Percentiles rank a stretch among this genome's conserved stretches.
Conservation (phyloP, 2,113 vertebrate species). For the Otus sunia region DNA sequence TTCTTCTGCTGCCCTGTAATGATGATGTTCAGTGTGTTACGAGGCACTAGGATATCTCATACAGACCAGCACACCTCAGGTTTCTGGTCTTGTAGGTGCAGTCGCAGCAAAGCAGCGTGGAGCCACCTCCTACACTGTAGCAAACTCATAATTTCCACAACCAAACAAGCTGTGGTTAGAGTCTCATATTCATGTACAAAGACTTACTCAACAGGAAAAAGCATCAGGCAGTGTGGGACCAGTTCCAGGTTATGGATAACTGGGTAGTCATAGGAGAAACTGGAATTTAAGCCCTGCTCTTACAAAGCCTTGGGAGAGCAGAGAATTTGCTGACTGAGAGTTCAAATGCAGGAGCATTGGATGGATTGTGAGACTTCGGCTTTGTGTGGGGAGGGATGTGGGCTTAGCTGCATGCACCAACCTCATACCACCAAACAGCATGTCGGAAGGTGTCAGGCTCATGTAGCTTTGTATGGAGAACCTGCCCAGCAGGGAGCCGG, state of each 20-base stretch:
- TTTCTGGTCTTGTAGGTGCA: background rate
- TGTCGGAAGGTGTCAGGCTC: background rate
- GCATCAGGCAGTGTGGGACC: background rate
- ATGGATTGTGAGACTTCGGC: background rate
- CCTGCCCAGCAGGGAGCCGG: background rate
- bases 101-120: background rate
- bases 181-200: background rate
- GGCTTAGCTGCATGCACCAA: background rate
- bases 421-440: background rate
- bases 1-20: background rate
- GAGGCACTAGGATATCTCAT: background rate
- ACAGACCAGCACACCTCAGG: no score
- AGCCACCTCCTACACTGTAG: background rate
- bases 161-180: background rate
- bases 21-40: fast-evolving
- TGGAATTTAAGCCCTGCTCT: background rate
- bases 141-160: background rate
- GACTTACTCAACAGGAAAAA: background rate
- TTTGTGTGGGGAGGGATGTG: background rate
- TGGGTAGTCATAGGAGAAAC: background rate
- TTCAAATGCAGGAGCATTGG: background rate
- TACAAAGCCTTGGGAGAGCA: background rate
- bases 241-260: background rate
- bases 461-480: background rate
- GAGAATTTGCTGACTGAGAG: background rate